Percentiles rank a stretch among this genome's conserved stretches.
Conservation (phyloP, 2,888 invertebrate genomes). For the Drosophila yooni region DNA sequence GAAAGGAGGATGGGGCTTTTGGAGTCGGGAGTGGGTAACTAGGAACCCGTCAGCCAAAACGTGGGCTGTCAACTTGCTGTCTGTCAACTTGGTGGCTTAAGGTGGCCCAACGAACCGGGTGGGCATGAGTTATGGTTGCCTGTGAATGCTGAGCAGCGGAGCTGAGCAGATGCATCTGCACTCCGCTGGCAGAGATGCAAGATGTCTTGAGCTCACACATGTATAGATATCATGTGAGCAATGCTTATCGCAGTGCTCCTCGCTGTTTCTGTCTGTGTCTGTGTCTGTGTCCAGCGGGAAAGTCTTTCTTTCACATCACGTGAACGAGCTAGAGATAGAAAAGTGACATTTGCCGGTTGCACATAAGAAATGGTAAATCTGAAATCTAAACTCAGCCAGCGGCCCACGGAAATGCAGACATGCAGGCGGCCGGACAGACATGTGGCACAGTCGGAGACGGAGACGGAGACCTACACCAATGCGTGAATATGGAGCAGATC, state of each 20-base stretch:
- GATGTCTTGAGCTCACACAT: conserved; percentile 36
- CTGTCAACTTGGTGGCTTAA: conserved; percentile 71
- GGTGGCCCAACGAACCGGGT: conserved; percentile 30
- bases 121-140: conserved; percentile 62
- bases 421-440: conserved; percentile 41
- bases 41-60: conserved; percentile 38
- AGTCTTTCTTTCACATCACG: conserved; percentile 71
- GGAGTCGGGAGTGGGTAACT: conserved; percentile 9
- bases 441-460: background rate
- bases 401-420: conserved; percentile 67
- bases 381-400: conserved; percentile 53
- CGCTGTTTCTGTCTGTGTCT: conserved; percentile 32
- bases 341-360: conserved; percentile 79
- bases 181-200: conserved; percentile 58
- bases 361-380: conserved; percentile 64
- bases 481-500: conserved; percentile 83
- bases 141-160: conserved; percentile 17
- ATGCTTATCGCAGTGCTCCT: conserved; percentile 46
- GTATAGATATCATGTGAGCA: conserved; percentile 1
- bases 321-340: conserved; percentile 51
- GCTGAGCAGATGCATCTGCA: conserved; percentile 65
- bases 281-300: conserved; percentile 55
- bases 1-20: background rate
- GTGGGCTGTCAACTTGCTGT: conserved; percentile 73
- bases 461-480: conserved; percentile 80